phyloP scores from a whole-genome alignment of 2,888 invertebrate genomes.

The Synanthedon formicaeformis region DNA sequence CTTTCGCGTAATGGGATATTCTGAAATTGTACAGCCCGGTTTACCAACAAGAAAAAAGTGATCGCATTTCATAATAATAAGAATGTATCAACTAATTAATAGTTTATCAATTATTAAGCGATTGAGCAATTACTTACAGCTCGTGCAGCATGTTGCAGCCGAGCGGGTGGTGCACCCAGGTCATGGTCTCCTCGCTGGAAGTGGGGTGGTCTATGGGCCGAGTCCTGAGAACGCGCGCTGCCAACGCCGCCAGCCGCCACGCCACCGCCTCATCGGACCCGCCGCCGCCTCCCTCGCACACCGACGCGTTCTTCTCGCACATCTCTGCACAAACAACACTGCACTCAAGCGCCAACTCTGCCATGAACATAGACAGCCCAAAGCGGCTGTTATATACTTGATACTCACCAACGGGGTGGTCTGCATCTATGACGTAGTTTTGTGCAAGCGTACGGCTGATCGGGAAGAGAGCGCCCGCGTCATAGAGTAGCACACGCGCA shows the following conservation, averaged over 20 bases:
- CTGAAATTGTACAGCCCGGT: constrained; percentile 43
- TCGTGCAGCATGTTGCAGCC: constrained; percentile 87
- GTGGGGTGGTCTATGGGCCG: constrained; percentile 40
- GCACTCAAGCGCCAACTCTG: not conserved
- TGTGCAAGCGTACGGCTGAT: constrained; percentile 85
- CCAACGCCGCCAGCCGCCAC: constrained; percentile 86
- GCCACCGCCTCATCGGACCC: constrained; percentile 87
- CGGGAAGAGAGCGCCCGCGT: constrained; percentile 80
- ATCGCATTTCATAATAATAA: too few relatives aligned
- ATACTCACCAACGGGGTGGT: constrained; percentile 51
- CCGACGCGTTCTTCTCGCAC: constrained; percentile 84
- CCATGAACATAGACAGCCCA: not conserved
- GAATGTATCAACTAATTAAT: too few relatives aligned
- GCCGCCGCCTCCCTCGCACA: constrained; percentile 77
- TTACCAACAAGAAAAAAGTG: too few relatives aligned
- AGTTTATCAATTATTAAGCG: not conserved
- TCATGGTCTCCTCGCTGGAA: constrained; percentile 75
- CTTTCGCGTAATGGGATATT: constrained; percentile 83
- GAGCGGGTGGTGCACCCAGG: constrained; percentile 88
- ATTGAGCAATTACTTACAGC: constrained; percentile 73
- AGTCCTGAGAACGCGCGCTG: constrained; percentile 64
- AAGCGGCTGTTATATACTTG: not conserved
- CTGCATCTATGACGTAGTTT: constrained; percentile 77
- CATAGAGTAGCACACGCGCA: constrained; percentile 80
- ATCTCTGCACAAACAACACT: constrained; percentile 54